phyloP scores from a whole-genome alignment of 2,888 invertebrate species.

The Leptarthrus brevirostris region DNA sequence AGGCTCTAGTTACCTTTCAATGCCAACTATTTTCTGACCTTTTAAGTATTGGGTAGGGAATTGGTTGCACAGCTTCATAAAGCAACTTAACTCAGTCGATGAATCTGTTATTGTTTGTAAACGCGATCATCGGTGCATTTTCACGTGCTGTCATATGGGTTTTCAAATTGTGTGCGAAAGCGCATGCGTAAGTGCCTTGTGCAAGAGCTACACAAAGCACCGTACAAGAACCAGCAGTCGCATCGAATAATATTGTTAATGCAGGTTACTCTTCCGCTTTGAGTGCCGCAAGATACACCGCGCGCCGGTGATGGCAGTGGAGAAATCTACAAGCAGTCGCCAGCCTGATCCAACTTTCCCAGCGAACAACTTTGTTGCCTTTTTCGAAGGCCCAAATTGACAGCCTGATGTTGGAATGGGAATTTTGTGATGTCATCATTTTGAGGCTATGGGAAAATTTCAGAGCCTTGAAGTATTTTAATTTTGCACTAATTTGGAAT shows the following conservation, averaged over 20 bases:
- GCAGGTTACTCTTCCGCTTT: conserved; percentile 43
- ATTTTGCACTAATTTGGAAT: conserved; percentile 54
- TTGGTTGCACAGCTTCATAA: neutral
- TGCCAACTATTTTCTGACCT: conserved; percentile 44
- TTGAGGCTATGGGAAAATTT: conserved; percentile 54
- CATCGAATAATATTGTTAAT: conserved; percentile 33
- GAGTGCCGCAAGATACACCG: conserved; percentile 29
- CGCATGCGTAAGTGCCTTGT: conserved; percentile 31
- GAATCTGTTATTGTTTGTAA: neutral
- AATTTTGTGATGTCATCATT: conserved; percentile 54
- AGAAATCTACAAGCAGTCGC: conserved; percentile 10
- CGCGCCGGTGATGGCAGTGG: conserved; percentile 2
- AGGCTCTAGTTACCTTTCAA: conserved; percentile 46
- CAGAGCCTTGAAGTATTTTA: conserved; percentile 52
- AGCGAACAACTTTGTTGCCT: conserved; percentile 32
- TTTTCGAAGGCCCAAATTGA: conserved; percentile 41
- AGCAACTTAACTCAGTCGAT: neutral
- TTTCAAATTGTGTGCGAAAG: conserved; percentile 26
- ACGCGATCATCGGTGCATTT: neutral
- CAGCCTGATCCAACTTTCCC: conserved; percentile 31
- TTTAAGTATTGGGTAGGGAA: conserved; percentile 28
- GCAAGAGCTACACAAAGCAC: neutral
- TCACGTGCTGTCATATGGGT: conserved; percentile 27
- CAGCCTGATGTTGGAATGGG: conserved; percentile 34
- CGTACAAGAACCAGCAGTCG: neutral